Conservation (phyloP, 2,113 vertebrate species). For the Cryptotis parvus region DNA sequence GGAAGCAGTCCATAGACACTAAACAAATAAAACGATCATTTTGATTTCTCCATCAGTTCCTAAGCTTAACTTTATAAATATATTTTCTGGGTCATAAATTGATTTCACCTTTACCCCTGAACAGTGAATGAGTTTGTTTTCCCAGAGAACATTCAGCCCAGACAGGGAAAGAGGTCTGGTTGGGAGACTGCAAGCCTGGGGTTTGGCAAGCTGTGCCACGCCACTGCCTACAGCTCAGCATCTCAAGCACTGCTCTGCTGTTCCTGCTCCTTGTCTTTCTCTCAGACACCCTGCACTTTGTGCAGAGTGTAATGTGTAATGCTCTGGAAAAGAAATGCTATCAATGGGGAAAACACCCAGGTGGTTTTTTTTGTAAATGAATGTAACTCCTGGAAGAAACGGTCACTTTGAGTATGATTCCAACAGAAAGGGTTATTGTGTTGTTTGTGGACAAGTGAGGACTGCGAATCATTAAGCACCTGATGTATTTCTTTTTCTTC, state of each 20-base stretch:
- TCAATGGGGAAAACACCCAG: background rate
- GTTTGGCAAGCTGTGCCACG: background rate
- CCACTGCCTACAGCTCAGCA: background rate
- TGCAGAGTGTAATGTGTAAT: background rate
- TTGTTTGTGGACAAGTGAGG: background rate
- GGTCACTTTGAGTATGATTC: background rate
- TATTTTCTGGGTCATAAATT: conserved; percentile 10
- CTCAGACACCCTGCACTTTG: background rate
- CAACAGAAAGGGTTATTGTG: background rate
- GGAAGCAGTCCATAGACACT: background rate
- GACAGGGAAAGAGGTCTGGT: background rate
- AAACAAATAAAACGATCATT: conserved; percentile 37
- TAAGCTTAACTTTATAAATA: conserved; percentile 54
- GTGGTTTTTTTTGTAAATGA: background rate
- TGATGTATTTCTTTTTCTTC: background rate
- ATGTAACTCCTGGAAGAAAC: background rate
- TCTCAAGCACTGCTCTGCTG: too few species aligned
- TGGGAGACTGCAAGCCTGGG: background rate
- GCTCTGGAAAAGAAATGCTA: background rate
- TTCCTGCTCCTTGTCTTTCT: background rate
- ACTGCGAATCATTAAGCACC: background rate
- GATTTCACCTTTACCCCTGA: conserved; percentile 13
- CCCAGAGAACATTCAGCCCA: conserved; percentile 25
- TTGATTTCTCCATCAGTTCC: background rate
- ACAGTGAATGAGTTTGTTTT: background rate